Conservation (phyloP, 1,140 invertebrate genomes). For the Macrocentrus cingulum region DNA sequence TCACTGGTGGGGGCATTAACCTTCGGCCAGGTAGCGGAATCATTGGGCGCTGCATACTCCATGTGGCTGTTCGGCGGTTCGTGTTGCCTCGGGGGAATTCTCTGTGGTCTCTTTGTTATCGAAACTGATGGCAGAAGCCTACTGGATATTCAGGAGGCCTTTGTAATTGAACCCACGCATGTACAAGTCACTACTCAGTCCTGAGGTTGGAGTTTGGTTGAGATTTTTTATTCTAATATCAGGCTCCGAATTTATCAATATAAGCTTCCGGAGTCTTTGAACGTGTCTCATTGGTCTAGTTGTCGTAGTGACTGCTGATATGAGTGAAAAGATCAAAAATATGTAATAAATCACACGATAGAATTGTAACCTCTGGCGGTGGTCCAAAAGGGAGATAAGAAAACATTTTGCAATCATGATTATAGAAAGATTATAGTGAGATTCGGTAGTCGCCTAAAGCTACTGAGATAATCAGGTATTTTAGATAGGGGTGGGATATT, state of each 20-base stretch:
- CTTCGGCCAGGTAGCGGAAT: conserved; percentile 57
- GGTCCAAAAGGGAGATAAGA: background rate
- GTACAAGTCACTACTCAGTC: background rate
- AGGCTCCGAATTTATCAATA: background rate
- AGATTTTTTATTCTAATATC: background rate
- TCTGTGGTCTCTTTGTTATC: conserved; percentile 65
- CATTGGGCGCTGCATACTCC: conserved; percentile 64
- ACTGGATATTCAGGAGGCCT: conserved; percentile 42
- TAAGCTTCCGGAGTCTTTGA: too few species aligned
- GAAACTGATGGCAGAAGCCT: conserved; percentile 72
- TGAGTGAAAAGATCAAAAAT: background rate
- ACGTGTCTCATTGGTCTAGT: background rate
- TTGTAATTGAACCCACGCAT: conserved; percentile 26
- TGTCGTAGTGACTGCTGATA: background rate
- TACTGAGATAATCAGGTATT: conserved; percentile 18
- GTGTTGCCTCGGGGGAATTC: conserved; percentile 66
- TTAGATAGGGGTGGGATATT: too few species aligned
- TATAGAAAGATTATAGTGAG: conserved; percentile 12
- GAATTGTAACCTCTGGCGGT: conserved; percentile 1
- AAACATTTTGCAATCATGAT: background rate
- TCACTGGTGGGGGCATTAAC: conserved; percentile 62
- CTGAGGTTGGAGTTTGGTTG: background rate
- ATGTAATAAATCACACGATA: conserved; percentile 9
- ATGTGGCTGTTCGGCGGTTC: conserved; percentile 78
- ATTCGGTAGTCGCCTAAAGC: conserved; percentile 24